Conservation (phyloP, 2,888 invertebrate genomes). For the Scaptomyza cyrtandrae region DNA sequence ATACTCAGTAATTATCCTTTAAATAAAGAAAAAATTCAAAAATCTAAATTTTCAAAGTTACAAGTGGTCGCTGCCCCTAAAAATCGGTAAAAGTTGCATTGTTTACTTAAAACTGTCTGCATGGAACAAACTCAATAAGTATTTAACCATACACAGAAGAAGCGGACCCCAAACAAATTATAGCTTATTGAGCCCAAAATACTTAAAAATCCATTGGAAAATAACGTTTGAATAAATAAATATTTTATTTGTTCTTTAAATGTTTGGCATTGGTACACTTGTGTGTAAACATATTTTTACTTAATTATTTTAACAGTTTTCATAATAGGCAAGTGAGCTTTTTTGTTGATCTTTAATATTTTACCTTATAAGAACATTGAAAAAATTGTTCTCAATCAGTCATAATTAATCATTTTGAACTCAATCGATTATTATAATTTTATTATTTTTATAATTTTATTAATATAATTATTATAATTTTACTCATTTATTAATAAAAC, state of each 20-base stretch:
- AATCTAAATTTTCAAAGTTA: not conserved
- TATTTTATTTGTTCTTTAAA: conserved; percentile 35
- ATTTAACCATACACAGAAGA: not conserved
- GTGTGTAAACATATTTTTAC: conserved; percentile 33
- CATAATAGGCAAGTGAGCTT: conserved; percentile 28
- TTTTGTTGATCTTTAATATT: conserved; percentile 40
- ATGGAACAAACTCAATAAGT: not conserved
- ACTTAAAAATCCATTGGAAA: not conserved
- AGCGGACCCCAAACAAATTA: not conserved
- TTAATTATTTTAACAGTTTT: conserved; percentile 23
- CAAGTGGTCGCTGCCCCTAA: too few species aligned
- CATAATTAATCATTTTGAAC: conserved; percentile 49
- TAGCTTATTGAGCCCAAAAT: not conserved
- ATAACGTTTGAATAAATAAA: conserved; percentile 51
- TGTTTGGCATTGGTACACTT: conserved; percentile 67
- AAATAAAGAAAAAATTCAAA: too few species aligned
- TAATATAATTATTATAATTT: conserved; percentile 10
- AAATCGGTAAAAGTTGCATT: not conserved
- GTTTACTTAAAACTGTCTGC: not conserved
- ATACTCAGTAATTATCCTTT: too few species aligned
- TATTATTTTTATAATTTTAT: conserved; percentile 40
- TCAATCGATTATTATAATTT: conserved; percentile 36
- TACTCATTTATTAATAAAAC: conserved; percentile 31
- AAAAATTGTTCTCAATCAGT: conserved; percentile 66
- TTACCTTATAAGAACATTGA: conserved; percentile 24